Evolutionary conservation across 2,888 invertebrate species (phyloP), one percentile per base, ranked within the genome.

Genomic region (Ornithoptera alexandrae): DNA sequence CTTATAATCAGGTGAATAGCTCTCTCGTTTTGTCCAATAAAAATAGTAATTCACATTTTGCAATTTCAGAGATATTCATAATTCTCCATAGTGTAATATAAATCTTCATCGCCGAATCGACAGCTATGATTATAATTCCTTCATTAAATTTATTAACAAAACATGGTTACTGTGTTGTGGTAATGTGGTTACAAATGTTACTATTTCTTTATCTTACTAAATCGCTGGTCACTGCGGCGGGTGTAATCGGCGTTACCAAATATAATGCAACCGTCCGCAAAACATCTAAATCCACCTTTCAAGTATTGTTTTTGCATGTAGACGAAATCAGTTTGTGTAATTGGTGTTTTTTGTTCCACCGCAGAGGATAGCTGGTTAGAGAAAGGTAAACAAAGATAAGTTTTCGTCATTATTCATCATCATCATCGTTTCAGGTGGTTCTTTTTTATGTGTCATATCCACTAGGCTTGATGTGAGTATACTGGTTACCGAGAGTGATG

Each of bases 171-270:
- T 2, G 50, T 65, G 20, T 50, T 61, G 24, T 61, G 60, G 60
- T 69, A 57, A 65, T 56, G 61, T 69, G 24, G 61, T 69, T 69
- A 69, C 69, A 60, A 69, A 69, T 56, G 39, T 60, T 61, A 36
- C 60, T 65, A 61, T 69, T 65, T 69, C 69, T 69, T 61, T 65
- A 69, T 69, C 63, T 68, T 65, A 69, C 68, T 56, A 64, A 69
- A 69, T 65, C 65, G 64, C 53, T 22, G 59, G 59, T 17, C 60
- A 57, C 24, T 22, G 5, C 22, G 24, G n/a, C 53, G n/a, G 15
- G 36, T 20, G 61, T 57, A 62, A 67, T 56, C 17, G 56, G 24
- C 39, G 67, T 68, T 53, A 22, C 63, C 59, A 64, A 68, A 58
- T 10, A 60, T 39, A 64, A 50, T 30, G 68, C 63, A 67, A 50